Base-by-base conservation (phyloP, 2,113 vertebrate species). In the Octodon degus region DNA sequence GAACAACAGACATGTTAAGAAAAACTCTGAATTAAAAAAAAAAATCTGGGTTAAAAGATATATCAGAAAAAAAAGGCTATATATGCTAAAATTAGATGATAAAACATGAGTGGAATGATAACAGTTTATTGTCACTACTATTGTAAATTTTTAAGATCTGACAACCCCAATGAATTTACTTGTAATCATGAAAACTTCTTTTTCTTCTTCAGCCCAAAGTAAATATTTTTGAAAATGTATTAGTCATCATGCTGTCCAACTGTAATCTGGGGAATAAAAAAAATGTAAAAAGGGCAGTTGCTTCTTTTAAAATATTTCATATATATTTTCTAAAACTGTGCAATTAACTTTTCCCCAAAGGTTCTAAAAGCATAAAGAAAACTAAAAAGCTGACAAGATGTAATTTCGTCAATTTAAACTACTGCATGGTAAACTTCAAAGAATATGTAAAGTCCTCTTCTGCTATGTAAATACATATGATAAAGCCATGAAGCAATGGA, bases 171-270 rank as follows among this genome's bases (percentile, higher is more conserved):
- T 89, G 22, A 85, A 93, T 88, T 92, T 85, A 83, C 34, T 68
- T 95, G 3, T 70, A 22, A 84, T 85, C 16, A 67, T 14, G 24
- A 96, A 96, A 80, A 74, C 82, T 83, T 84, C 13, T 70, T 81
- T 91, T 79, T 90, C 40, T 77, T 96, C 24, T 47, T 96, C 3
- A 58, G 67, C 13, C 24, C 87, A 32, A 91, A 91, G 34, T 84
- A 96, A 91, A 30, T 87, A 96, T 72, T 97, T 95, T 67, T 95
- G 34, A 89, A 97, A 96, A 84, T 37, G 14, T 16, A 22, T 86
- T 95, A 92, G 79, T 74, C 27, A 92, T n/a, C 40, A 68, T n/a
- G 43, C 22, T 70, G 77, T 74, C 1, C 14, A 84, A 97, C 20
- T 87, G 1, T 92, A 90, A 83, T 67, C 81, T 86, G 5, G 17